phyloP scores from a whole-genome alignment of 2,113 vertebrate species.

The Myocastor coypus region DNA sequence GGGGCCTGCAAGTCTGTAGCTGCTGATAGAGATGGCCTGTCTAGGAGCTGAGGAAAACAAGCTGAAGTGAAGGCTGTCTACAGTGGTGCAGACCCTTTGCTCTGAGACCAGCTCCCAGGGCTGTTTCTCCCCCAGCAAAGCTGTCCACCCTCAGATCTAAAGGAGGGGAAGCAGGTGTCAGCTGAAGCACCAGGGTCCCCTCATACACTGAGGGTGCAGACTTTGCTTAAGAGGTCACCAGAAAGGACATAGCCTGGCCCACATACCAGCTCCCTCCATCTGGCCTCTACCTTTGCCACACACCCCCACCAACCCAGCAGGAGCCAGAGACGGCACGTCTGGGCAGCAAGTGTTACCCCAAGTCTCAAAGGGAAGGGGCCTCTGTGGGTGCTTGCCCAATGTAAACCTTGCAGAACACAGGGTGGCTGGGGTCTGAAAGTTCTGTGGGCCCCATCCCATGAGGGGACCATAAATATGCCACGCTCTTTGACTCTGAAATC shows the following conservation, averaged over 20 bases:
- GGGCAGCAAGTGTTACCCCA: not conserved
- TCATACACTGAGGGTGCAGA: not conserved
- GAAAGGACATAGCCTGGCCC: not conserved
- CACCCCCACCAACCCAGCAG: not conserved
- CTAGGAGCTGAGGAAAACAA: not conserved
- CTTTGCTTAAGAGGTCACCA: too few species aligned
- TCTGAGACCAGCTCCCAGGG: not conserved
- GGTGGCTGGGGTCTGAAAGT: not conserved
- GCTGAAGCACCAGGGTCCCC: not conserved
- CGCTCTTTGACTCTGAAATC: conserved; percentile 64
- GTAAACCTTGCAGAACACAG: not conserved
- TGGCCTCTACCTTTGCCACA: accelerated
- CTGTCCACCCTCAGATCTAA: not conserved
- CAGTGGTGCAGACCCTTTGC: not conserved
- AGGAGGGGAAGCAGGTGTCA: not conserved
- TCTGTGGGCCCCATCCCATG: not conserved
- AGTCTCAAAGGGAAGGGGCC: not conserved
- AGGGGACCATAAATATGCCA: conserved; percentile 52
- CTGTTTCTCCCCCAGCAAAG: not conserved
- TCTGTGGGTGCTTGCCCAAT: not conserved
- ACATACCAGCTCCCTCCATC: not conserved
- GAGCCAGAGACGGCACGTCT: not conserved
- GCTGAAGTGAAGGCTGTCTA: not conserved
- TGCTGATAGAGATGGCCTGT: not conserved
- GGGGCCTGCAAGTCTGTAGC: not conserved